These are phyloP conservation scores for Drosophila yooni DNA, from an alignment of 2,888 invertebrate genomes.

Conservation along the genomic window DNA sequence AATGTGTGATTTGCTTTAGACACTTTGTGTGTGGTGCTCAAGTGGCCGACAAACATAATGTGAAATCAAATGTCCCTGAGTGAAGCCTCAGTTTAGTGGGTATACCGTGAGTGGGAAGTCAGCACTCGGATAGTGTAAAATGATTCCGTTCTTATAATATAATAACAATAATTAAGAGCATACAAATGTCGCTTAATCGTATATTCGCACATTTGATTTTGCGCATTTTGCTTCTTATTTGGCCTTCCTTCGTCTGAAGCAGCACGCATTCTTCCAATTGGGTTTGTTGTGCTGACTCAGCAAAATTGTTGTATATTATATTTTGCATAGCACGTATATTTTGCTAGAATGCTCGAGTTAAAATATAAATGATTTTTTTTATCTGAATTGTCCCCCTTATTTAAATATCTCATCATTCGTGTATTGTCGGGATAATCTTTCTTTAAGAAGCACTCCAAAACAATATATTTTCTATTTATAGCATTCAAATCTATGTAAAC, in stretches of 20 bases:
- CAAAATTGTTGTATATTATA: slow-evolving; percentile 20
- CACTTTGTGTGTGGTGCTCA: slow-evolving; percentile 41
- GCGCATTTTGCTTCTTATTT: slow-evolving; percentile 18
- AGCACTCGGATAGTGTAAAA: slow-evolving; percentile 4
- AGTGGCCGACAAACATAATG: slow-evolving; percentile 63
- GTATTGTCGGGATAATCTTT: neutral
- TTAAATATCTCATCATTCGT: neutral
- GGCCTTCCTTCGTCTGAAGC: slow-evolving; percentile 44
- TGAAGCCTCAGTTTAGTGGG: slow-evolving; percentile 16
- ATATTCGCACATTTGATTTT: slow-evolving; percentile 29
- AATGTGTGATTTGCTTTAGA: slow-evolving; percentile 54
- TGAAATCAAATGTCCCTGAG: slow-evolving; percentile 38
- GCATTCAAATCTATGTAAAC: neutral
- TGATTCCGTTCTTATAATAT: slow-evolving; percentile 1
- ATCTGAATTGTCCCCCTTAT: neutral
- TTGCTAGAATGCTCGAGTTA: neutral
- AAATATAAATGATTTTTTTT: neutral
- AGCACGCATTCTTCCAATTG: slow-evolving; percentile 39
- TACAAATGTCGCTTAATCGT: slow-evolving; percentile 42
- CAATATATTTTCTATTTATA: neutral
- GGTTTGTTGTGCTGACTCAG: slow-evolving; percentile 49
- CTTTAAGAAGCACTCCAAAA: neutral
- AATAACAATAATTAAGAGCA: slow-evolving; percentile 29
- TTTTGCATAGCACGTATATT: slow-evolving; percentile 14
- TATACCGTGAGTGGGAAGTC: slow-evolving; percentile 18